These are phyloP conservation scores for Acanthaster planci DNA, from an alignment of 35 echinoderm and acorn worm genomes.

Conservation along the genomic window DNA sequence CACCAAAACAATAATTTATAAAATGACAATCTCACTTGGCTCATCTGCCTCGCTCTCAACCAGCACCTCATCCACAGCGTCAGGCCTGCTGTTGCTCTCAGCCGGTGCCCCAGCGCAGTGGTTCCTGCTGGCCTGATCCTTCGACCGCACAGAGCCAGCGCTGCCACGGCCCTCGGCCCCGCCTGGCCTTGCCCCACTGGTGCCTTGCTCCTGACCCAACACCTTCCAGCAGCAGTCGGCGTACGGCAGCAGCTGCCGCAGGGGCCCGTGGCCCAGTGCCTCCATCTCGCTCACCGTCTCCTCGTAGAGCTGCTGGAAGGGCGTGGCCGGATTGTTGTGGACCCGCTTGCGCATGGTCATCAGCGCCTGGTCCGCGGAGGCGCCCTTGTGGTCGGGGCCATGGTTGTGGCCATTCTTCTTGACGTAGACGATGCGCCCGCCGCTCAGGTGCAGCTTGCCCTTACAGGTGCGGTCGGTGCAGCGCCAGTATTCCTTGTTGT, in stretches of 20 bases:
- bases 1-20: too few relatives aligned
- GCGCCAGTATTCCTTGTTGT: conserved; percentile 10
- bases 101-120: too few relatives aligned
- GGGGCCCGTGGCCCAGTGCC: neutral
- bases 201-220: too few relatives aligned
- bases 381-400: neutral
- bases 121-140: too few relatives aligned
- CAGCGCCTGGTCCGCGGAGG: neutral
- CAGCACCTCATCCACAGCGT: too few relatives aligned
- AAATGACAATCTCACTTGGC: too few relatives aligned
- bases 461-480: conserved; percentile 7
- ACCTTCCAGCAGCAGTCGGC: neutral
- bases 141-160: too few relatives aligned
- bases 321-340: neutral
- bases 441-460: neutral
- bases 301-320: neutral
- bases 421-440: neutral
- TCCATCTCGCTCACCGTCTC: neutral
- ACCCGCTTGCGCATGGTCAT: neutral
- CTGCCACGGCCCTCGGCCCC: too few relatives aligned
- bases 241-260: neutral
- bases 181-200: too few relatives aligned
- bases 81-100: too few relatives aligned
- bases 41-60: too few relatives aligned
- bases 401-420: conserved; percentile 9